Evolutionary conservation across 2,888 invertebrate genomes (phyloP).

Genomic region (Harpalus rufipes): DNA sequence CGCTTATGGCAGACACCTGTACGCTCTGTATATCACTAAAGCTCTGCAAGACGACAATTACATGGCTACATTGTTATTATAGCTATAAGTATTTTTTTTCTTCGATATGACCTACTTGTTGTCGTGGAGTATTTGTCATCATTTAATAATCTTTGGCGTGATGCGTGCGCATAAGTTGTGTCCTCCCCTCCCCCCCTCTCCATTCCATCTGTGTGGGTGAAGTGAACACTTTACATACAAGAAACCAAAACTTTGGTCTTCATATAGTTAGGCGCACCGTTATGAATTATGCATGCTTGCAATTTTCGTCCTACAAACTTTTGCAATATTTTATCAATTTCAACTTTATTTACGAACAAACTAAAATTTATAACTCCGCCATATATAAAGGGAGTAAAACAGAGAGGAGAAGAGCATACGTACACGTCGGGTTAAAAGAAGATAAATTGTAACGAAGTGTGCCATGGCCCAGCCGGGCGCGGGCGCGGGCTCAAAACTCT

Average conservation of each 20-base stretch:
- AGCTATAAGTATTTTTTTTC: too few relatives aligned
- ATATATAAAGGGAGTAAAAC: constrained; percentile 72
- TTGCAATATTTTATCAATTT: constrained; percentile 79
- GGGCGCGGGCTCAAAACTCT: constrained; percentile 45
- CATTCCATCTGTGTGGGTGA: constrained; percentile 28
- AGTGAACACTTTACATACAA: constrained; percentile 59
- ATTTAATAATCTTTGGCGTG: neutral
- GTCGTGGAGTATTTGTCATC: neutral
- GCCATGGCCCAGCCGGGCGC: constrained; percentile 47
- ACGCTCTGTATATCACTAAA: too few relatives aligned
- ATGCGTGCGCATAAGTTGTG: neutral
- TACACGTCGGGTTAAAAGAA: constrained; percentile 66
- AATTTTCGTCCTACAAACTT: constrained; percentile 79
- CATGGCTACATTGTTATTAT: too few relatives aligned
- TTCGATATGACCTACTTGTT: neutral
- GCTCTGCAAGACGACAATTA: too few relatives aligned
- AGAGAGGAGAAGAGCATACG: constrained; percentile 63
- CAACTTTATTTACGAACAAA: constrained; percentile 79
- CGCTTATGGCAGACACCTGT: too few relatives aligned
- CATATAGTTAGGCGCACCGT: constrained; percentile 71
- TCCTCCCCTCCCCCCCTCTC: too few relatives aligned
- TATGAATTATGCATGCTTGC: constrained; percentile 79
- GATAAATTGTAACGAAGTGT: constrained; percentile 61
- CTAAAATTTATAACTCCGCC: constrained; percentile 78
- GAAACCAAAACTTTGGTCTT: constrained; percentile 65